These are phyloP conservation scores for Protonemura montana DNA, from an alignment of 2,888 invertebrate species.

Conservation along the genomic window DNA sequence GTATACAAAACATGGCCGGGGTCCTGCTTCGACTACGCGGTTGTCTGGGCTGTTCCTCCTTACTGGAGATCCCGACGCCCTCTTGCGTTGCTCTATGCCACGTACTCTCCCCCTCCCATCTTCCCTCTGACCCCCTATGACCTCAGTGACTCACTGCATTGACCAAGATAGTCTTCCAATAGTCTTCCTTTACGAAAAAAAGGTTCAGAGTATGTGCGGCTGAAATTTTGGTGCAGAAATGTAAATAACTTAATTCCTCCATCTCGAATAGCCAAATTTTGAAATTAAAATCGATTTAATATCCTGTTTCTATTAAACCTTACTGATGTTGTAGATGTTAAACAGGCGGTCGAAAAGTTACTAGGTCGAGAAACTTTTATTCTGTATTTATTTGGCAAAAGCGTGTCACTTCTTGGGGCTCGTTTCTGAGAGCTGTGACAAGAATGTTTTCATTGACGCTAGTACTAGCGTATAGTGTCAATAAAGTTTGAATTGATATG, in stretches of 20 bases:
- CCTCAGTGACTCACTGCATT: constrained; percentile 19
- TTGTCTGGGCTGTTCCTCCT: not conserved
- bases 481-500: constrained; percentile 25
- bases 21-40: too few relatives aligned
- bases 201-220: not conserved
- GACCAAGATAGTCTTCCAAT: constrained; percentile 20
- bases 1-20: too few relatives aligned
- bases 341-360: not conserved
- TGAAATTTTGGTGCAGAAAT: not conserved
- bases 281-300: not conserved
- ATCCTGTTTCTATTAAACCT: not conserved
- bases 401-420: not conserved
- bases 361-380: not conserved
- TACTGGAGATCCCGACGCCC: not conserved
- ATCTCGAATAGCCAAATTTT: not conserved
- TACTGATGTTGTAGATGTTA: not conserved
- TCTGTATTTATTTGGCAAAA: too few relatives aligned
- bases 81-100: not conserved
- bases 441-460: constrained; percentile 18
- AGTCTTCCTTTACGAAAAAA: not conserved
- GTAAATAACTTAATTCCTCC: not conserved
- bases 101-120: not conserved
- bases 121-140: constrained; percentile 7
- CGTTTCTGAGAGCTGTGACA: not conserved
- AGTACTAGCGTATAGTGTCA: constrained; percentile 13